Percentiles rank a stretch among this genome's conserved stretches.
Conservation (phyloP, 2,888 invertebrate genomes). For the Leucania comma region DNA sequence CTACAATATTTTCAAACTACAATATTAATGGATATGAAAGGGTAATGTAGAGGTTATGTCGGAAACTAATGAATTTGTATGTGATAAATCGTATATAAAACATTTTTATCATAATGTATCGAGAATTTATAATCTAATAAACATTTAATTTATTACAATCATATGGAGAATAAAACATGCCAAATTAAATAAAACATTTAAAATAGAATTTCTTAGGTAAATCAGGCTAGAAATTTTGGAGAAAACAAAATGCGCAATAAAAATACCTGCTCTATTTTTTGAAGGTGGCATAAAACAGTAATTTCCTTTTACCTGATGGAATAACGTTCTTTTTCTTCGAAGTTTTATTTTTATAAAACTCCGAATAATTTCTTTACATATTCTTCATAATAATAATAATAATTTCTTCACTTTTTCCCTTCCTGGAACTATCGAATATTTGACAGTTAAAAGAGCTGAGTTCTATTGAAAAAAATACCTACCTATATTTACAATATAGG, state of each 20-base stretch:
- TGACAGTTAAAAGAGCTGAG: conserved; percentile 31
- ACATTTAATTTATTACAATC: background rate
- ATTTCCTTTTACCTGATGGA: conserved; percentile 23
- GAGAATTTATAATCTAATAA: too few species aligned
- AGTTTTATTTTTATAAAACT: background rate
- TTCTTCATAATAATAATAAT: too few species aligned
- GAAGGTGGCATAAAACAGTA: background rate
- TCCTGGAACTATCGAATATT: conserved; percentile 41
- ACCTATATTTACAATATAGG: too few species aligned
- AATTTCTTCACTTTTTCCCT: too few species aligned
- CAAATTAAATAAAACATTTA: background rate
- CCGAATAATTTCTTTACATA: background rate
- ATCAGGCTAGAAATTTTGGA: background rate
- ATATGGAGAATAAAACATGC: too few species aligned
- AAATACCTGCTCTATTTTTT: background rate
- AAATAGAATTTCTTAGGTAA: background rate
- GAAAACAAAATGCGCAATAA: conserved; percentile 3
- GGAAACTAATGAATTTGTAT: too few species aligned
- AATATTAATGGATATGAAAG: too few species aligned
- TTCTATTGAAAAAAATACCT: conserved; percentile 10
- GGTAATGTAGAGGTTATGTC: too few species aligned
- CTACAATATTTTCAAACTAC: too few species aligned
- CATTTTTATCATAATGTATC: too few species aligned
- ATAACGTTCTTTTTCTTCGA: background rate
- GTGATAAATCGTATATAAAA: too few species aligned